Base-by-base conservation (phyloP, 2,113 vertebrate genomes). In the Paralichthys olivaceus region DNA sequence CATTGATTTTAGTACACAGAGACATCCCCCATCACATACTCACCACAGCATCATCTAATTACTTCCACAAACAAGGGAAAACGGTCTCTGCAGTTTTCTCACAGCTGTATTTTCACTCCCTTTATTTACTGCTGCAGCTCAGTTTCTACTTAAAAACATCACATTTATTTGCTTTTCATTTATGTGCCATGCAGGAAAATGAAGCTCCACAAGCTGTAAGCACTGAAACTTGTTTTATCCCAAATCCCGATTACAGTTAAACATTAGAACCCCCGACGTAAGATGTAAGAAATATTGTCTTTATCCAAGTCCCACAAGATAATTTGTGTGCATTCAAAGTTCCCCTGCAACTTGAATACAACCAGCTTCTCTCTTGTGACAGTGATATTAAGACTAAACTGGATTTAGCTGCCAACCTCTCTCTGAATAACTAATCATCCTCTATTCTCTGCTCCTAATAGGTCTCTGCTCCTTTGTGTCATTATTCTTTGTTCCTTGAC, bases 401-500 rank as follows among this genome's bases (percentile, higher is more conserved):
- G 22, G 68, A 17, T 80, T 87, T 57, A 88, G 62, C 59, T 80
- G 70, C 62, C 51, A 77, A 20, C 57, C 69, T 58, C 67, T 79
- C 59, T 65, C 74, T 68, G 32, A 85, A 82, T 80, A 80, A 81
- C 71, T 73, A 78, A 85, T 84, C 59, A 76, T 75, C 80, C 57
- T 84, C 79, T 47, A 79, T 87, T 90, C 78, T 84, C 68, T 32
- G 29, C 53, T 65, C 51, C 43, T 79, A 81, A 79, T 85, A 71
- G 67, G 75, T 69, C 83, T 87, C 80, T 60, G 54, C 85, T 76
- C 67, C 45, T 81, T 88, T 87, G 71, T 89, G 49, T 77, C 75
- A 70, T 11, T 32, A 47, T 55, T 69, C 82, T 87, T 85, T 91
- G 81, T 89, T 88, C 77, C 67, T 77, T 83, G 63, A 84, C 87